Evolutionary conservation across 2,797 vertebrate species (phyloP), one percentile per base, ranked within the genome.

Genomic region (Halcyon chelicuti): DNA sequence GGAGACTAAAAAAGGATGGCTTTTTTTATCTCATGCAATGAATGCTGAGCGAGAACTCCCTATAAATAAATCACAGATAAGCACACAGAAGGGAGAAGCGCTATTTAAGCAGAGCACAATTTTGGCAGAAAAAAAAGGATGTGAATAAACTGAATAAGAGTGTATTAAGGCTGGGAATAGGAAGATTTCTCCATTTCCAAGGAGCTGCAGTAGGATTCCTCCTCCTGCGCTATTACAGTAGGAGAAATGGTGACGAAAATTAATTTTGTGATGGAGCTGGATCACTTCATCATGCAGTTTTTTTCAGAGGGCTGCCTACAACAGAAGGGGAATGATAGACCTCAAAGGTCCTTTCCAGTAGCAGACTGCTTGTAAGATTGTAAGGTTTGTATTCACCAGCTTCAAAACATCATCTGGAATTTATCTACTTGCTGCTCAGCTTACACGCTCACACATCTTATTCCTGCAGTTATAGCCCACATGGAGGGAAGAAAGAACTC

Each of bases 21-120:
- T 89, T 94, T 68, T 93, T 97, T 96, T 85, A 92, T 91, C 67
- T 93, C 77, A 49, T 87, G 74, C 86, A 92, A 55, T 87, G 92
- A 94, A 90, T 90, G 94, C 83, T 92, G 93, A 93, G 88, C 79
- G 92, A 96, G 88, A 42, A 49, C 71, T 89, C 90, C 84, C 94
- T 96, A 96, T 96, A 97, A 96, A 97, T 96, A 96, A 39, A 96
- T 89, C 77, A 82, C 0, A 5, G 86, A 90, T 88, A 86, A 94
- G 94, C 74, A 91, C 88, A 70, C 90, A 94, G 93, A 81, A 96
- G 80, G 95, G 46, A 95, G 80, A 96, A 87, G 86, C 2, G 1
- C 80, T 92, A 87, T 90, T 95, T 93, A 89, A 92, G 94, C 90
- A 93, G 88, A 93, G 71, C 63, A 92, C 60, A 90, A 63, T 93